Conservation (phyloP, 2,888 invertebrate genomes). For the Acrocyrtus sp. region DNA sequence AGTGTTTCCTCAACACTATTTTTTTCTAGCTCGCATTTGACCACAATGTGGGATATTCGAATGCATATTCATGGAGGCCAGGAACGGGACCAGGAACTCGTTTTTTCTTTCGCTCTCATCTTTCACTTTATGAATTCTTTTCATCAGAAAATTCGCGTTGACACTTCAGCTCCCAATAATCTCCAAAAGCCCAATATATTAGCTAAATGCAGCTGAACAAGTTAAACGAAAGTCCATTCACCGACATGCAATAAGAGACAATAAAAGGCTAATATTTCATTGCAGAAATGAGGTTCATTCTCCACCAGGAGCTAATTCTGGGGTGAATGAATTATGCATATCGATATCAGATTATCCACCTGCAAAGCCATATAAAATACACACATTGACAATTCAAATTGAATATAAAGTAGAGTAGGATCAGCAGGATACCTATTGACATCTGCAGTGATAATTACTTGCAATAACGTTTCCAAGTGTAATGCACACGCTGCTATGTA, state of each 20-base stretch:
- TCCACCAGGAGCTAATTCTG: neutral
- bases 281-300: neutral
- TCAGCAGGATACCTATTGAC: no score
- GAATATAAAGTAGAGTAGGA: no score
- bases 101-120: constrained; percentile 4
- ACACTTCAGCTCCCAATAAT: no score
- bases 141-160: neutral
- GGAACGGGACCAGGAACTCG: constrained; percentile 41
- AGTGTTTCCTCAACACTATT: constrained; percentile 3
- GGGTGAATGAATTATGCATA: neutral
- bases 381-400: no score
- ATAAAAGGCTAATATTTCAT: neutral
- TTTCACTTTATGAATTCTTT: no score
- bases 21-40: neutral
- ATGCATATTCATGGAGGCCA: constrained; percentile 43
- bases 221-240: neutral
- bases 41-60: neutral
- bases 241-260: neutral
- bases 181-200: no score
- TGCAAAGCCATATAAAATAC: no score
- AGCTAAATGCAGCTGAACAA: neutral
- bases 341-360: no score
- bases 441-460: no score
- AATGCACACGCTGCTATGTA: no score
- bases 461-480: no score